A percentile compares a stretch with the other conserved stretches of the same genome.
Conservation (phyloP, 2,797 vertebrate species). For the Chromis chromis region DNA sequence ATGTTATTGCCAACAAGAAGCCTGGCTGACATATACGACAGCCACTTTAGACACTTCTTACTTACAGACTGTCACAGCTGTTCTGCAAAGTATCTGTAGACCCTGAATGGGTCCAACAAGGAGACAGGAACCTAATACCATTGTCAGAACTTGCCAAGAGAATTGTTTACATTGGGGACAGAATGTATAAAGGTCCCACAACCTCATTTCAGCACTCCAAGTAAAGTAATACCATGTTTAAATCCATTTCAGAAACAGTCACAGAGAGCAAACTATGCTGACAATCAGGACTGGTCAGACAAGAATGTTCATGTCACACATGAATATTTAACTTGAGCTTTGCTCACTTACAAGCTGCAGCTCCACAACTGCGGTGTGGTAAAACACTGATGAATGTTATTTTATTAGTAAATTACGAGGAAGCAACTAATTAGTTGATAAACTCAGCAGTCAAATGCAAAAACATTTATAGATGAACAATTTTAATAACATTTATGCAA, state of each 20-base stretch:
- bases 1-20: slow-evolving; percentile 29
- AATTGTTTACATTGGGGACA: too few relatives aligned
- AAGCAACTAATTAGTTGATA: neutral
- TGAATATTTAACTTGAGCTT: neutral
- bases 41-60: slow-evolving; percentile 19
- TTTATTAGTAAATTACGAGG: neutral
- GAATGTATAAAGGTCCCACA: too few relatives aligned
- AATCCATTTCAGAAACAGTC: too few relatives aligned
- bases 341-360: neutral
- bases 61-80: slow-evolving; percentile 10
- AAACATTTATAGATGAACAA: neutral
- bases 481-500: neutral
- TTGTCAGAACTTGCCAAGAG: too few relatives aligned
- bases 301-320: neutral
- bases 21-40: neutral
- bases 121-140: neutral
- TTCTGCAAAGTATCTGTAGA: neutral
- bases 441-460: neutral
- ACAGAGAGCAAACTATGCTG: too few relatives aligned
- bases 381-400: neutral
- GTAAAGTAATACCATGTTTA: too few relatives aligned
- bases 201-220: too few relatives aligned
- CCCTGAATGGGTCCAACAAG: neutral
- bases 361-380: neutral
- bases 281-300: neutral